phyloP scores from a whole-genome alignment of 1,140 invertebrate genomes.

The Trichoplusia ni region DNA sequence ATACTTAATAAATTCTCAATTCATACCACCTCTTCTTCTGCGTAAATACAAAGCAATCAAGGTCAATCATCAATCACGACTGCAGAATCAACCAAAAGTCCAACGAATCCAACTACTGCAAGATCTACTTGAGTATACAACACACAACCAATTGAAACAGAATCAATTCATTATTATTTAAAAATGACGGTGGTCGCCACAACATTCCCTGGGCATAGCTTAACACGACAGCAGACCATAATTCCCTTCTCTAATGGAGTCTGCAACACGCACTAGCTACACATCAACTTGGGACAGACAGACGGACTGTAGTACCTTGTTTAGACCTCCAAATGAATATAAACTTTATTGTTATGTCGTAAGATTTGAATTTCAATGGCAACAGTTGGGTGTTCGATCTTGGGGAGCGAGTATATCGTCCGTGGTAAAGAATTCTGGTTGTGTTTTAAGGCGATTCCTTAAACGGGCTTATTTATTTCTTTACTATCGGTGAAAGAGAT shows the following conservation, averaged over 20 bases:
- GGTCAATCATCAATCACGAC: no score
- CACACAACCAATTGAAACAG: not conserved
- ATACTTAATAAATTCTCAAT: no score
- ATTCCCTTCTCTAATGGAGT: slow-evolving; percentile 66
- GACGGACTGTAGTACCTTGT: slow-evolving; percentile 31
- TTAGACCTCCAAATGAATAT: slow-evolving; percentile 33
- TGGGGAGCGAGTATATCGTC: slow-evolving; percentile 25
- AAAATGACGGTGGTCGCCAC: slow-evolving; percentile 55
- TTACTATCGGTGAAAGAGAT: no score
- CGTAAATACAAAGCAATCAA: no score
- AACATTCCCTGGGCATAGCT: slow-evolving; percentile 44
- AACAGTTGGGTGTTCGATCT: slow-evolving; percentile 1
- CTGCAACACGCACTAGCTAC: slow-evolving; percentile 64
- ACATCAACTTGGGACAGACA: slow-evolving; percentile 61
- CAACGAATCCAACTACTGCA: not conserved
- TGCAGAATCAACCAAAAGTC: no score
- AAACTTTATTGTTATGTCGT: slow-evolving; percentile 25
- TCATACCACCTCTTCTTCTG: no score
- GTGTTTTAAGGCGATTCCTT: not conserved
- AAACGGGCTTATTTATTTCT: no score
- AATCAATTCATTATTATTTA: slow-evolving; percentile 49
- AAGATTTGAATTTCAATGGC: slow-evolving; percentile 37
- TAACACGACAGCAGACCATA: slow-evolving; percentile 58
- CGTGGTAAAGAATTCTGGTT: not conserved
- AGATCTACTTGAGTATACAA: not conserved